Base-by-base conservation (phyloP, 2,888 invertebrate genomes). In the Masnerella sp. region DNA sequence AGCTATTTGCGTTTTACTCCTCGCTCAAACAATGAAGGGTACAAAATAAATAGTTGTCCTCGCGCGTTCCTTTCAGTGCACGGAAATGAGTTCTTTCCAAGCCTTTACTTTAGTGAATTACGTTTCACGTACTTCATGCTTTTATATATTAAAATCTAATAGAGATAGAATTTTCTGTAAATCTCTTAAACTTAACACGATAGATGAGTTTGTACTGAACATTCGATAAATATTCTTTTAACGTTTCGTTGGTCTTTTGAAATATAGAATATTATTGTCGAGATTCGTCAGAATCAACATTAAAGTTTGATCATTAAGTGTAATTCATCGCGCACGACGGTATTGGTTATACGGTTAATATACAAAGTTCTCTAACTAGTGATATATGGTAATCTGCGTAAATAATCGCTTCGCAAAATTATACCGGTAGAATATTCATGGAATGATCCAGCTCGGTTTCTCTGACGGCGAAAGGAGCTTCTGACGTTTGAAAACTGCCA, bases 291-390 rank as follows among this genome's bases (percentile, higher is more conserved):
- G n/a, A n/a, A n/a, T n/a, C n/a, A n/a, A 28, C 28, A 28, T 28
- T 28, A 28, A 22, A 43, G 1, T 22, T 4, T 38, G 15, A 47
- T 61, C 11, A 49, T 47, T 22, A 17, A 51, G 28, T 40, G 17
- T 42, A 40, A 51, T 51, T n/a, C n/a, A 40, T 49, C 40, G 32
- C 17, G 5, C 34, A 20, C 34, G 7, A 22, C 43, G n/a, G 36
- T 58, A 22, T 58, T 45, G 14, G 2, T 43, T 43, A 43, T 52
- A 64, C 40, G 52, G 52, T 52, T 64, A 64, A 43, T 64, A 64
- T 52, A 36, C 52, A 64, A 47, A 43, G 28, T 52, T 64, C 52
- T 64, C 52, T 64, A 64, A 36, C 64, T 64, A 64, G 14, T 43
- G 15, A 49, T 56, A 65, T 45, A 47, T 67, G 18, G 15, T 54